Evolutionary conservation across 2,888 invertebrate species (phyloP), one percentile per base, ranked within the genome.

Genomic region (Unio delphinus): DNA sequence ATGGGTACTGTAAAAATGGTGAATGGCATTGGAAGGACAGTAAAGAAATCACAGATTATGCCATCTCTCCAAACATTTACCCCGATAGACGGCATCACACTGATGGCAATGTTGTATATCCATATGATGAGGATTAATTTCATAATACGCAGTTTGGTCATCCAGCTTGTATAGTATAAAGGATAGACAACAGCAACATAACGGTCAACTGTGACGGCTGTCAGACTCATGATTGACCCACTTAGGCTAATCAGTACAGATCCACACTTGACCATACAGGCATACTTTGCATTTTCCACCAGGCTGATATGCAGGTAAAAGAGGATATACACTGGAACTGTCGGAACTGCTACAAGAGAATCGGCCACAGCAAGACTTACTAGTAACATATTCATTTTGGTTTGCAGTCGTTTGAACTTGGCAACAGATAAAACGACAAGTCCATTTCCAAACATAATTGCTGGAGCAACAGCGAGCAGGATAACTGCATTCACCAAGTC

Each of bases 171-270:
- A 64, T 81, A 79, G n/a, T 70, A 68, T 26, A 81, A 62, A 23
- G 80, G 80, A 58, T 67, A 80, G 17, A 74, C 62, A 18, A 82
- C 65, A 17, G 82, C 80, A n/a, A 82, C 61, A 59, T 71, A 82
- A 20, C 82, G 69, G 61, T 82, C 80, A 1, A 76, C 30, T 20
- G 80, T 72, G 7, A 81, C 76, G 11, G 75, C 55, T 1, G 74
- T 61, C 3, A 81, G 72, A 66, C 75, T 81, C 30, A 78, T 62
- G 4, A 81, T 73, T 6, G 82, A 80, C 4, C 75, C 66, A 1
- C 76, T 78, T n/a, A 75, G 70, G 17, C 76, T 75, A 23, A 72
- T 56, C 1, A 80, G 70, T 17, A 75, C 73, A 1, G 74, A 75
- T 3, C 66, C 65, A 67, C 76, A 80, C 66, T 76, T 71, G 3